Base-by-base conservation (phyloP, 2,113 vertebrate genomes). In the Epinephelus moara region DNA sequence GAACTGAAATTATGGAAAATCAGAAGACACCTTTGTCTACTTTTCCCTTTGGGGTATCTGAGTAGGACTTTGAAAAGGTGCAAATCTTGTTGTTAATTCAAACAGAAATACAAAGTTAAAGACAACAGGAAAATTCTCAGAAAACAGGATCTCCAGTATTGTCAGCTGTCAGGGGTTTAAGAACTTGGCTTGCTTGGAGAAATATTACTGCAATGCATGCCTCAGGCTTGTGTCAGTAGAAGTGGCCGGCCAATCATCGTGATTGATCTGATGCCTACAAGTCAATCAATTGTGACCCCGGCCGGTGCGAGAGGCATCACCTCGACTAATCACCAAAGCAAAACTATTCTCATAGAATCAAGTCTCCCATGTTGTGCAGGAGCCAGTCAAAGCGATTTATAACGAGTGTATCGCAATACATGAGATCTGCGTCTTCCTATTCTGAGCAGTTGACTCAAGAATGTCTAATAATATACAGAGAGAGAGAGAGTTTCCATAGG, bases 401-500 rank as follows among this genome's bases (percentile, higher is more conserved):
- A 88, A 73, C 63, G 30, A 82, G 80, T 66, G 69, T 72, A 76
- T 81, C 62, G 67, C 82, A 72, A 80, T 59, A 83, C 71, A 89
- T 85, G 75, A 75, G 91, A 92, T 90, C 80, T 85, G 79, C 81
- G 78, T 91, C 86, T 85, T 84, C 89, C 89, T 93, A 88, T 89
- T 93, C 86, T 87, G 85, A 90, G 89, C 89, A 33, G 82, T 86
- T 86, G 89, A 93, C 89, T 90, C 69, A 66, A 88, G 84, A 86
- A 89, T 85, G 85, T 91, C 92, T 94, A 93, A 94, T 93, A 91
- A 94, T 94, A 93, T 84, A 93, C 87, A 78, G 85, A 86, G 84
- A 85, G 83, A 80, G 73, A 81, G 77, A 87, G 85, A 93, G 93
- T 94, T 94, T 94, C 92, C 93, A 94, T 94, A 94, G 93, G 93